Evolutionary conservation across 1,140 invertebrate species (phyloP).

Genomic region (Brachionus rotundiformis): DNA sequence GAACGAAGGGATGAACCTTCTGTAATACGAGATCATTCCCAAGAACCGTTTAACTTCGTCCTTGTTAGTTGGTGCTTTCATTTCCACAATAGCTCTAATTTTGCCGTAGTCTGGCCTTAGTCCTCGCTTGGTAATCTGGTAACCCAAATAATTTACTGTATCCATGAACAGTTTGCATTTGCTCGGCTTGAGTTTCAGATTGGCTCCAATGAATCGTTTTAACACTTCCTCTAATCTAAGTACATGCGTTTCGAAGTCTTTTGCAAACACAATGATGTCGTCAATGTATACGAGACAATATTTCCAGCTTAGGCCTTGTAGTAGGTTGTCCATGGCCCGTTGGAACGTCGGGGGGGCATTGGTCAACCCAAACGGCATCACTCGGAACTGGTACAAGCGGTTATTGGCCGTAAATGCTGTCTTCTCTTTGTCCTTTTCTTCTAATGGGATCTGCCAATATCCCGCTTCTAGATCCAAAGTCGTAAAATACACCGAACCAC

Average conservation of each 20-base stretch:
- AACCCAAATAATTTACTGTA: not conserved
- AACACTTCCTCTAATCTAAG: constrained; percentile 25
- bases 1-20: constrained; percentile 55
- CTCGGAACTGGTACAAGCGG: constrained; percentile 55
- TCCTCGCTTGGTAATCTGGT: not conserved
- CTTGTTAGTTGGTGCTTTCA: constrained; percentile 56
- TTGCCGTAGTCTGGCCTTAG: not conserved
- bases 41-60: constrained; percentile 57
- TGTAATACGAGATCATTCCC: constrained; percentile 56
- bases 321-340: constrained; percentile 56
- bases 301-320: constrained; percentile 8
- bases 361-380: constrained; percentile 63
- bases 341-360: constrained; percentile 61
- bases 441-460: constrained; percentile 59
- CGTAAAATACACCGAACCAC: constrained; percentile 53
- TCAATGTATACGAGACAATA: constrained; percentile 48
- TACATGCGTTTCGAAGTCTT: constrained; percentile 53
- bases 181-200: not conserved
- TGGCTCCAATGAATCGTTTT: not conserved
- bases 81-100: constrained; percentile 55
- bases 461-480: constrained; percentile 59
- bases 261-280: constrained; percentile 26
- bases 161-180: constrained; percentile 5
- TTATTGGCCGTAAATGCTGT: constrained; percentile 52
- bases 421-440: constrained; percentile 55